A percentile compares a stretch with the other conserved stretches of the same genome.
Conservation (phyloP, 2,888 invertebrate species). For the Diarsia brunnea region DNA sequence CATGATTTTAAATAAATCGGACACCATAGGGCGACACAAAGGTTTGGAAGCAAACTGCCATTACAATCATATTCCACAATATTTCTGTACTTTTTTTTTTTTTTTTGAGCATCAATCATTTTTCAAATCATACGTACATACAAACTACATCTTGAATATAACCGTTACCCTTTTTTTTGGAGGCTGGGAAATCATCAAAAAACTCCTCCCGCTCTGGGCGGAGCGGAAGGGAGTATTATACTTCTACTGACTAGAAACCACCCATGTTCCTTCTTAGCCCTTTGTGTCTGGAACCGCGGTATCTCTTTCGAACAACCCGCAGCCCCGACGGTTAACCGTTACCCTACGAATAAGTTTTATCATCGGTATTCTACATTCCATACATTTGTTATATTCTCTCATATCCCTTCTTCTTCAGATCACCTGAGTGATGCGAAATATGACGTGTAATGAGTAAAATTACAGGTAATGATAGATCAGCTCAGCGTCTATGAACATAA, state of each 20-base stretch:
- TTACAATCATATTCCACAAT: neutral
- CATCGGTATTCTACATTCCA: neutral
- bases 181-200: too few species aligned
- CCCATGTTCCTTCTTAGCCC: too few species aligned
- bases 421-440: neutral
- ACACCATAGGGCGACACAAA: too few species aligned
- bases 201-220: too few species aligned
- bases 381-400: neutral
- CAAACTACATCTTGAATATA: neutral
- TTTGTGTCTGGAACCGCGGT: too few species aligned
- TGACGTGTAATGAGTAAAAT: conserved; percentile 45
- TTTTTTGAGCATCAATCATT: neutral
- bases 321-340: too few species aligned
- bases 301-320: too few species aligned
- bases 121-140: neutral
- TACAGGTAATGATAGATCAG: conserved; percentile 32
- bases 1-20: neutral
- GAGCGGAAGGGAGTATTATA: too few species aligned
- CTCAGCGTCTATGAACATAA: conserved; percentile 42
- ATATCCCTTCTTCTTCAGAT: neutral
- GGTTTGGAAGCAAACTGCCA: neutral
- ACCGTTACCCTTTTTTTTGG: too few species aligned
- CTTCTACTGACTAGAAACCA: too few species aligned
- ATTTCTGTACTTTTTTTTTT: neutral
- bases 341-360: neutral